Conservation (phyloP, 2,113 vertebrate genomes). For the Madoqua kirkii region DNA sequence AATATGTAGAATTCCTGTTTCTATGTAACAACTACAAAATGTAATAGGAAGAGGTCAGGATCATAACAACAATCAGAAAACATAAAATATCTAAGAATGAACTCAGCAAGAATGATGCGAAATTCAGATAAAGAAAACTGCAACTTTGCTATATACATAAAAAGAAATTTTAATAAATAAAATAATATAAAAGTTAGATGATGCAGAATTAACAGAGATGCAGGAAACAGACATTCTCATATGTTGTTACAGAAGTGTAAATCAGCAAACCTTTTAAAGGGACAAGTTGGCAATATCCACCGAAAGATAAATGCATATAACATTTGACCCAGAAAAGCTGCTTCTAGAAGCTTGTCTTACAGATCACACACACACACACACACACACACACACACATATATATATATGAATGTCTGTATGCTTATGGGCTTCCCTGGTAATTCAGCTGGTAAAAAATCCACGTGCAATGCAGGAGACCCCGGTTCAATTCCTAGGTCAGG, state of each 20-base stretch:
- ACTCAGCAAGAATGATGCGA: neutral
- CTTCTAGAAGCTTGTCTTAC: neutral
- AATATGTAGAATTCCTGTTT: neutral
- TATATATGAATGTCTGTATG: neutral
- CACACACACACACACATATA: neutral
- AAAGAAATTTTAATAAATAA: slow-evolving; percentile 10
- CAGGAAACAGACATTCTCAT: neutral
- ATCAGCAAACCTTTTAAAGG: neutral
- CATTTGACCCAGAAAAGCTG: neutral
- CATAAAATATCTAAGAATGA: neutral
- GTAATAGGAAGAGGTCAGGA: neutral
- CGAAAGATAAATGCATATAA: neutral
- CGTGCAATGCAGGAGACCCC: neutral
- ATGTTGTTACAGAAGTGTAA: neutral
- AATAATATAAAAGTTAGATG: neutral
- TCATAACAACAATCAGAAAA: neutral
- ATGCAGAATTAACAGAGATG: neutral
- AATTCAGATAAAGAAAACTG: neutral
- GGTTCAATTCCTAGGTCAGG: neutral
- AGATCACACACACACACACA: neutral
- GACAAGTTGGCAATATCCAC: neutral
- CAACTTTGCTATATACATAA: neutral
- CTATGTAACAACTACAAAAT: neutral
- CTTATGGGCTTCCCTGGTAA: neutral
- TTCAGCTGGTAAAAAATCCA: neutral